These are phyloP conservation scores for Theristicus caerulescens DNA, from an alignment of 2,113 vertebrate genomes.

Conservation along the genomic window DNA sequence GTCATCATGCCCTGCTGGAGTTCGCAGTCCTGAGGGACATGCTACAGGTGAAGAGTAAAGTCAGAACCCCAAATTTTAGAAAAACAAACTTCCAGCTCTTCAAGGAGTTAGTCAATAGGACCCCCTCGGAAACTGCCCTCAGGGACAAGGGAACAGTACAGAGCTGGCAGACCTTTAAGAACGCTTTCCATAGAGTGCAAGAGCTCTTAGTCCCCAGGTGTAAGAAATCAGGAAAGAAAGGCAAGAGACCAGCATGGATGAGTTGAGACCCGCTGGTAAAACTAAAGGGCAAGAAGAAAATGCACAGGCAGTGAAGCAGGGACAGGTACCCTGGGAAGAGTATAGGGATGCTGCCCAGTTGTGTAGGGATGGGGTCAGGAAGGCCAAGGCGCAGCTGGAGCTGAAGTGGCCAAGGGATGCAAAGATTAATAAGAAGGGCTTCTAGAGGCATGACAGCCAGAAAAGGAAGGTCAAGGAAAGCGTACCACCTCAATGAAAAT, in stretches of 20 bases:
- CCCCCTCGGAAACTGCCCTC: too few relatives aligned
- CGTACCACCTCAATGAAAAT: neutral
- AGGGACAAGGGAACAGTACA: too few relatives aligned
- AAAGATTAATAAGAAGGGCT: neutral
- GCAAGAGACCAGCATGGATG: neutral
- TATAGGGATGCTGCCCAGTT: neutral
- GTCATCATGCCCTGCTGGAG: too few relatives aligned
- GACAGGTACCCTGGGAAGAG: neutral
- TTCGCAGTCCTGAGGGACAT: too few relatives aligned
- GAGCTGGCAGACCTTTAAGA: too few relatives aligned
- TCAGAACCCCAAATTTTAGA: too few relatives aligned
- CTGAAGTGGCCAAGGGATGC: neutral
- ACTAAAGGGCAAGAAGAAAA: neutral
- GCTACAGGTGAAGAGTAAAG: too few relatives aligned
- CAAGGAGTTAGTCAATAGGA: too few relatives aligned
- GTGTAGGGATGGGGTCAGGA: neutral
- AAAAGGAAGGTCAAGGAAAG: neutral
- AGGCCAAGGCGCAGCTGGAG: neutral
- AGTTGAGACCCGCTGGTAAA: neutral
- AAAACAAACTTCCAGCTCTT: too few relatives aligned
- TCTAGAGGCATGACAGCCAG: neutral
- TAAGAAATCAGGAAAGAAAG: neutral
- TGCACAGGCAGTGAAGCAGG: neutral
- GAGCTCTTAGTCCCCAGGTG: too few relatives aligned
- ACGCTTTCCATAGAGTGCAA: too few relatives aligned